Evolutionary conservation across 2,888 invertebrate species (phyloP).

Genomic region (Pyrgus malvae): DNA sequence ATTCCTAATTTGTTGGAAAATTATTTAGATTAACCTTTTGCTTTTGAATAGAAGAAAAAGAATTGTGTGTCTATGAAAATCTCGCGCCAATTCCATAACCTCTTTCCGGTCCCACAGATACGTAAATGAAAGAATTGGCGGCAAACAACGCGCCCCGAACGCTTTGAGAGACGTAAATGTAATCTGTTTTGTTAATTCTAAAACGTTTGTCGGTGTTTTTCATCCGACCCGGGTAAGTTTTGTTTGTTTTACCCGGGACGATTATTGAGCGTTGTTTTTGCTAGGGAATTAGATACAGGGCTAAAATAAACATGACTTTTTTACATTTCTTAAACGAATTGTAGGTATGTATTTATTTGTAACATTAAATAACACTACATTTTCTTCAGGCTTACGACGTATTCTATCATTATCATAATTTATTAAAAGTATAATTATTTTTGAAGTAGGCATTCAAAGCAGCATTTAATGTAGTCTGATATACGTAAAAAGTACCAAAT

Average conservation of each 20-base stretch:
- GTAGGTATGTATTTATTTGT: neutral
- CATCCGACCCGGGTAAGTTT: conserved; percentile 48
- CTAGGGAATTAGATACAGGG: conserved; percentile 14
- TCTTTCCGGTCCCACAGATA: conserved; percentile 38
- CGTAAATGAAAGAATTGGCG: conserved; percentile 68
- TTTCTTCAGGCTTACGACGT: too few relatives aligned
- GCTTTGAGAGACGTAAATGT: conserved; percentile 67
- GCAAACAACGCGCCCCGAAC: conserved; percentile 59
- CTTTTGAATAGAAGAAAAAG: too few relatives aligned
- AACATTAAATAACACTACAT: too few relatives aligned
- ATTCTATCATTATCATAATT: too few relatives aligned
- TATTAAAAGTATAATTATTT: too few relatives aligned
- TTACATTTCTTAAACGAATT: conserved; percentile 3
- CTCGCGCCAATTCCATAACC: conserved; percentile 5
- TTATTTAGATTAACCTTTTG: too few relatives aligned
- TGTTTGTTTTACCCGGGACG: conserved; percentile 19
- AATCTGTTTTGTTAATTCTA: conserved; percentile 79
- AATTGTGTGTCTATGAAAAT: neutral
- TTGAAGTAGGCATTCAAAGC: too few relatives aligned
- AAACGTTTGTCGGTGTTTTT: conserved; percentile 61
- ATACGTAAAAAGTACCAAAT: too few relatives aligned
- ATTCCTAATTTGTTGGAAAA: too few relatives aligned
- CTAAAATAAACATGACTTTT: neutral
- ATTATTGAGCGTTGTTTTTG: conserved; percentile 23
- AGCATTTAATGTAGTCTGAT: too few relatives aligned